Percentiles rank a stretch among this genome's conserved stretches.
Evolutionary conservation across 1,140 invertebrate genomes (phyloP).

Genomic region (Heliothis virescens): DNA sequence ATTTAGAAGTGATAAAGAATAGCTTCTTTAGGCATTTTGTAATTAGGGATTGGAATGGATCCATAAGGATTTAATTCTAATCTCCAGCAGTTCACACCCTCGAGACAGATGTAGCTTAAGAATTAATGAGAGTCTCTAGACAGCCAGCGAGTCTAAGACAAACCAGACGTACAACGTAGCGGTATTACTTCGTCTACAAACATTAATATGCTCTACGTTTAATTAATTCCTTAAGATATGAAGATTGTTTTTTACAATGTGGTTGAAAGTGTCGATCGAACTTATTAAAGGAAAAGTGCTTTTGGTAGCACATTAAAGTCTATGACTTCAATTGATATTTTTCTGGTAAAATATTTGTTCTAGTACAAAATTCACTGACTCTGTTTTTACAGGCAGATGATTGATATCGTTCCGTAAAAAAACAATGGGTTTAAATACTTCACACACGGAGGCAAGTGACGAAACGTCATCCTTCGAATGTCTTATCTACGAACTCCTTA

Average conservation of each 20-base stretch:
- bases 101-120: not conserved
- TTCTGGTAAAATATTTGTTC: no score
- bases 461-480: no score
- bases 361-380: no score
- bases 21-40: not conserved
- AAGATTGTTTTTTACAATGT: not conserved
- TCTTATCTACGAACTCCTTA: no score
- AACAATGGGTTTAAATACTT: no score
- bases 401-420: no score
- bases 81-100: not conserved
- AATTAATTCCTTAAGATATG: slow-evolving; percentile 20
- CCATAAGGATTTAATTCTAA: no score
- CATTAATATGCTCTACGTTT: slow-evolving; percentile 11
- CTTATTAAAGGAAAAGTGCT: not conserved
- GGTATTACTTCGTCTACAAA: slow-evolving; percentile 1
- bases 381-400: no score
- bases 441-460: no score
- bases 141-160: not conserved
- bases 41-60: no score
- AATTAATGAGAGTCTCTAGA: slow-evolving; percentile 2
- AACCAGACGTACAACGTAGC: not conserved
- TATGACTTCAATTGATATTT: no score
- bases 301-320: no score
- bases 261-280: not conserved
- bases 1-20: not conserved